Percentiles rank a stretch among this genome's conserved stretches.
These are phyloP conservation scores for Nothocercus julius DNA, from an alignment of 2,113 vertebrate species.

Conservation along the genomic window DNA sequence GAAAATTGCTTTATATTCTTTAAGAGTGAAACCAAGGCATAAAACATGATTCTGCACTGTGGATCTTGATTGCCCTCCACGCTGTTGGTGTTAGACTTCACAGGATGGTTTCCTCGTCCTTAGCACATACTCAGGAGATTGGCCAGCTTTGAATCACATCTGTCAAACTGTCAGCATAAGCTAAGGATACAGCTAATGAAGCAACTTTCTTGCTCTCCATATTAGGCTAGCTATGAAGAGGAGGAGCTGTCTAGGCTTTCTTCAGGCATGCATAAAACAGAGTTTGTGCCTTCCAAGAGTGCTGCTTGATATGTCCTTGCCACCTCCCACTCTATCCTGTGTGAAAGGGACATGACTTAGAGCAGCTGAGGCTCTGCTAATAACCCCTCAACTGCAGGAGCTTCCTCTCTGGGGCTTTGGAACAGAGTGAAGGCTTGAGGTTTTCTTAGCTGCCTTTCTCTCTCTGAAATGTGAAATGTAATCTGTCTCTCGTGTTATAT, in stretches of 20 bases:
- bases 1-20: too few species aligned
- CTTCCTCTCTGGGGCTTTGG: neutral
- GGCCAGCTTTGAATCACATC: neutral
- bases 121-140: neutral
- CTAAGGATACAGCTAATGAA: neutral
- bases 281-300: neutral
- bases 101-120: neutral
- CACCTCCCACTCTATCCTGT: neutral
- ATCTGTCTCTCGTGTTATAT: neutral
- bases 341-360: neutral
- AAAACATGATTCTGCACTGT: neutral
- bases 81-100: neutral
- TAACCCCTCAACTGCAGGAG: rapidly evolving
- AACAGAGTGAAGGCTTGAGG: neutral
- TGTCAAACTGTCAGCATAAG: neutral
- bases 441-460: neutral
- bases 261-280: neutral
- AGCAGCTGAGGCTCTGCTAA: neutral
- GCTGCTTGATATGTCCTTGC: neutral
- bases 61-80: neutral
- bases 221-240: neutral
- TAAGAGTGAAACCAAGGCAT: neutral
- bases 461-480: neutral
- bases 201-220: neutral
- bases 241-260: neutral